Base-by-base conservation (phyloP, 2,113 vertebrate genomes). In the Trematomus loennbergii region DNA sequence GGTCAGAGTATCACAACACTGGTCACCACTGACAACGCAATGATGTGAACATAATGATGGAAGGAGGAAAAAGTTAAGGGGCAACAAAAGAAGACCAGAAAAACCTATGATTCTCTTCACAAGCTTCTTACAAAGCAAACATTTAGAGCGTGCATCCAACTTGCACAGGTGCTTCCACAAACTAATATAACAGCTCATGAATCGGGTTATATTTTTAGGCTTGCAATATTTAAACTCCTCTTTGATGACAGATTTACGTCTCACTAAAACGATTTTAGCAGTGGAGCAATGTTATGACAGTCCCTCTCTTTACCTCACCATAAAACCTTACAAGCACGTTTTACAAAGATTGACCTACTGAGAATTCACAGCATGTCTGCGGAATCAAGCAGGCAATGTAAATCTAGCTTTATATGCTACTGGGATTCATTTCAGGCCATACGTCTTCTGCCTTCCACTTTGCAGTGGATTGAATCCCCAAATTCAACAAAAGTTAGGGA, bases 161-260 rank as follows among this genome's bases (percentile, higher is more conserved):
- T 18, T 46, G 25, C 16, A 36, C 66, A 73, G 65, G 33, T 58
- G 54, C 40, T 43, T 52, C 62, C 0, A 25, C 61, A 69, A 80
- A 75, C 58, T 59, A 0, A 9, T 75, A 46, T 36, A 65, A 43
- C 45, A 4, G 70, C 70, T 48, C 25, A 5, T 18, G 45, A 76
- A 79, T 53, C 33, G 3, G 13, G 12, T 82, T 72, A 22, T 87
- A 86, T 83, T 86, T 89, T 58, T 65, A 78, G 79, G 40, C 61
- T 73, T 66, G 66, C 69, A 62, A 74, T 84, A 52, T 78, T 78
- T 61, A 45, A 71, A 76, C 40, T 82, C n/a, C 20, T 64, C 65
- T 1, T 58, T 50, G 83, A 46, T 45, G 81, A 87, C 79, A 84
- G 86, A 59, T 84, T 85, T 54, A 84, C 2, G 6, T 5, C 45